Evolutionary conservation across 2,888 invertebrate genomes (phyloP).

Genomic region (Lomographa bimaculata): DNA sequence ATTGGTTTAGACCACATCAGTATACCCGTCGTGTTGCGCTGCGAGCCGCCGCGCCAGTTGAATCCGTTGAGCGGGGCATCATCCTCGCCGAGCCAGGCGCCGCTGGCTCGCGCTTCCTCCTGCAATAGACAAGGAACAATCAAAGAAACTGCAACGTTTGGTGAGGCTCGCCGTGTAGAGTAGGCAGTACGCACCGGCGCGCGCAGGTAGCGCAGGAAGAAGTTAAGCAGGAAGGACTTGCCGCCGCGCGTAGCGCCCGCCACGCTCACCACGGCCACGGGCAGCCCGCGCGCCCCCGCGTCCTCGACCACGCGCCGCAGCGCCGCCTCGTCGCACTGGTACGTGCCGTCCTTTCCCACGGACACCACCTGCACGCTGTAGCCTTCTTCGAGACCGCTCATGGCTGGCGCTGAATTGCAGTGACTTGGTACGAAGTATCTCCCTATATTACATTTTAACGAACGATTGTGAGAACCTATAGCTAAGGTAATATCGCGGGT

Average conservation of each 20-base stretch:
- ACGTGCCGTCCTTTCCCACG: constrained; percentile 30
- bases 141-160: no score
- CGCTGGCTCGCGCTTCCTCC: constrained; percentile 31
- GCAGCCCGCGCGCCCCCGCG: constrained; percentile 31
- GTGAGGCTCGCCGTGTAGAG: no score
- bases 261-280: constrained; percentile 47
- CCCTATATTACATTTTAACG: no score
- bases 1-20: constrained; percentile 95
- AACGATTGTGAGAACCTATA: no score
- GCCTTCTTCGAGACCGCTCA: constrained; percentile 2
- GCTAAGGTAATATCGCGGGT: no score
- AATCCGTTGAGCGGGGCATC: constrained; percentile 90
- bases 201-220: constrained; percentile 46
- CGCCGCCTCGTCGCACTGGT: constrained; percentile 35
- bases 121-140: constrained; percentile 18
- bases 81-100: constrained; percentile 91
- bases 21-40: constrained; percentile 96
- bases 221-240: constrained; percentile 53
- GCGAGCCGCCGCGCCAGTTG: constrained; percentile 95
- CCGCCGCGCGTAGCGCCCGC: constrained; percentile 53
- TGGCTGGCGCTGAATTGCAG: neutral
- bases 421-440: no score
- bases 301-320: constrained; percentile 24
- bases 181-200: constrained; percentile 38
- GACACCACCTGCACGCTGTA: constrained; percentile 40